Evolutionary conservation across 2,113 vertebrate species (phyloP), one percentile per base, ranked within the genome.

Genomic region (Onychostruthus taczanowskii): DNA sequence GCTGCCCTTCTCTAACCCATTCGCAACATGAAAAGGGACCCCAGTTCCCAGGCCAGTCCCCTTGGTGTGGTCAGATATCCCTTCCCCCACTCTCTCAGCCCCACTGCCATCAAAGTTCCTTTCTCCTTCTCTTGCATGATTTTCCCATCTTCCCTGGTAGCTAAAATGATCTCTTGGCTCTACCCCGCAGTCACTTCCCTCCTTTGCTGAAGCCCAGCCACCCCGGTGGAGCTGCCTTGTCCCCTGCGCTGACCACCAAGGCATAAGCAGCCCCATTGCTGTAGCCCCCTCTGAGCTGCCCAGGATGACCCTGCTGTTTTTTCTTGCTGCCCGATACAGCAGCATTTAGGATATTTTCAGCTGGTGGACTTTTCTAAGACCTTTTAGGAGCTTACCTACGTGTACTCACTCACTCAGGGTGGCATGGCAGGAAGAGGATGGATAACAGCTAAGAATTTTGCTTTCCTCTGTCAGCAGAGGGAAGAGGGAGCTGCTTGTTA

Each of bases 171-270:
- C 13, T 30, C 21, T 72, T 39, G 30, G 6, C 26, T 80, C 64
- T 69, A 23, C 7, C 12, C 2, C 4, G 8, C 27, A 2, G 10
- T 23, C 2, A 1, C 17, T 11, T 6, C 41, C 12, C 7, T 70
- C 21, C 21, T 52, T 33, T 8, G 4, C n/a, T 5, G 0, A 27
- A 50, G 43, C 20, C 8, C 27, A 53, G 24, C 5, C 30, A 11
- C 6, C 10, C 8, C 4, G 24, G 27, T 20, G 24, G 22, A n/a
- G 27, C 10, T 1, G 0, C 20, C 6, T 0, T 1, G 1, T 37
- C 7, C 39, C 7, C 23, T 30, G 7, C 1, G 0, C 20, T 26
- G 49, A 41, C 5, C 8, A n/a, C 13, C 17, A 28, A 30, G 33
- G 50, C 22, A 16, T 0, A 2, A 9, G 6, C 39, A 75, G 0